phyloP scores from a whole-genome alignment of 92 coral and sea anemone genomes.

The Phenganax stokvisi region DNA sequence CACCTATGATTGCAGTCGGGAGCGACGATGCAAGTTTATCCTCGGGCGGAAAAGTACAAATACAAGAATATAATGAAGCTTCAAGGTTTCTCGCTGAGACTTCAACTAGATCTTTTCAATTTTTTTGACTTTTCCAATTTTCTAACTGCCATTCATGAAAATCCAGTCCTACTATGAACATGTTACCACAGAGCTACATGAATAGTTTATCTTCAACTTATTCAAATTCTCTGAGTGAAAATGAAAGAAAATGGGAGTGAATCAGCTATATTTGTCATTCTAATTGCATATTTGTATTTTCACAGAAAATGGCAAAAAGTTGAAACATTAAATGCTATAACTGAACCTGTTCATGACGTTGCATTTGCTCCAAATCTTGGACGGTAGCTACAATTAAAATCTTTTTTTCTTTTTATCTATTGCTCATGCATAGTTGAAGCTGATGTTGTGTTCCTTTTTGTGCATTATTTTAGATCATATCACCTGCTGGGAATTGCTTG shows the following conservation, averaged over 20 bases:
- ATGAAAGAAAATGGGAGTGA: too few species aligned
- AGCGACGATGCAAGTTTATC: conserved; percentile 85
- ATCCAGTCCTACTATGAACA: neutral
- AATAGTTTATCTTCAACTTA: neutral
- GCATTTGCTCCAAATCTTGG: conserved; percentile 98
- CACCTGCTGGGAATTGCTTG: conserved; percentile 93
- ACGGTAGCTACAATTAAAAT: conserved; percentile 53
- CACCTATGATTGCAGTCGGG: conserved; percentile 90
- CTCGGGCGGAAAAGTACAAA: conserved; percentile 96
- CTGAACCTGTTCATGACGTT: conserved; percentile 96
- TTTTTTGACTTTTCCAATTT: neutral
- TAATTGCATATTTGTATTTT: neutral
- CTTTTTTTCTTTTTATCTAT: neutral
- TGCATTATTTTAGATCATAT: conserved; percentile 59
- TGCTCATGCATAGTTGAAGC: neutral
- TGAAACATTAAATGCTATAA: conserved; percentile 91
- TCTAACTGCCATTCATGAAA: too few species aligned
- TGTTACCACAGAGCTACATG: neutral
- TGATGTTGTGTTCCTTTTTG: neutral
- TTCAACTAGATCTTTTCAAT: too few species aligned
- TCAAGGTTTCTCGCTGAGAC: neutral
- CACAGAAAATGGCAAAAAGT: conserved; percentile 91
- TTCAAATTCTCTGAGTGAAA: neutral
- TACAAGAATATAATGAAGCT: conserved; percentile 80
- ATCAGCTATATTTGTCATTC: too few species aligned